Conservation (phyloP, 2,113 vertebrate species). For the Synchiropus splendidus region DNA sequence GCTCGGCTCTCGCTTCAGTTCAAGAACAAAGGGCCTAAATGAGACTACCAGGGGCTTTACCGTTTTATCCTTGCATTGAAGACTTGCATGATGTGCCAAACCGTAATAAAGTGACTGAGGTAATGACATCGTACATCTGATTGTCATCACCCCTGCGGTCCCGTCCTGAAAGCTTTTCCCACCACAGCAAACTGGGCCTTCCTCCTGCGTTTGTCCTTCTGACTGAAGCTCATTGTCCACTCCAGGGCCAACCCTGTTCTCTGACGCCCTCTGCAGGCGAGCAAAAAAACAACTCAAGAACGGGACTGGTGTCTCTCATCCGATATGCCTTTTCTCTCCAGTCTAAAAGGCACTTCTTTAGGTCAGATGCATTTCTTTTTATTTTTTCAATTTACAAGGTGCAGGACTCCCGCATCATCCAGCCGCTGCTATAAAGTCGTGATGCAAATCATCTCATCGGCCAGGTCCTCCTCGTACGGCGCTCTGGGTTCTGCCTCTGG, state of each 20-base stretch:
- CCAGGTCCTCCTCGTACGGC: constrained; percentile 92
- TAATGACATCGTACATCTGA: constrained; percentile 80
- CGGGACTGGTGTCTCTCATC: constrained; percentile 52
- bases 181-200: constrained; percentile 15
- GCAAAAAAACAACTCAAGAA: constrained; percentile 37
- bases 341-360: constrained; percentile 89
- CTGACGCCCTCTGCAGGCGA: constrained; percentile 36
- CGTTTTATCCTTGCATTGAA: constrained; percentile 68
- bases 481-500: constrained; percentile 68
- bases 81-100: constrained; percentile 81
- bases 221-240: constrained; percentile 29
- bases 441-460: constrained; percentile 98
- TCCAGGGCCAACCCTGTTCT: constrained; percentile 24
- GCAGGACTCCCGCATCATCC: constrained; percentile 32
- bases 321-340: constrained; percentile 75
- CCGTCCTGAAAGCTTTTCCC: constrained; percentile 26
- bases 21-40: constrained; percentile 30
- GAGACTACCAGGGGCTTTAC: constrained; percentile 50
- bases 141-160: constrained; percentile 77
- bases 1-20: constrained; percentile 45
- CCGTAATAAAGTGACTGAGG: constrained; percentile 75
- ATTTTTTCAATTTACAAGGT: background rate
- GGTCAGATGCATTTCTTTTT: constrained; percentile 66
- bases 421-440: constrained; percentile 89
- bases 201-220: constrained; percentile 18